Base-by-base conservation (phyloP, 2,113 vertebrate genomes). In the Synodontis membranacea region DNA sequence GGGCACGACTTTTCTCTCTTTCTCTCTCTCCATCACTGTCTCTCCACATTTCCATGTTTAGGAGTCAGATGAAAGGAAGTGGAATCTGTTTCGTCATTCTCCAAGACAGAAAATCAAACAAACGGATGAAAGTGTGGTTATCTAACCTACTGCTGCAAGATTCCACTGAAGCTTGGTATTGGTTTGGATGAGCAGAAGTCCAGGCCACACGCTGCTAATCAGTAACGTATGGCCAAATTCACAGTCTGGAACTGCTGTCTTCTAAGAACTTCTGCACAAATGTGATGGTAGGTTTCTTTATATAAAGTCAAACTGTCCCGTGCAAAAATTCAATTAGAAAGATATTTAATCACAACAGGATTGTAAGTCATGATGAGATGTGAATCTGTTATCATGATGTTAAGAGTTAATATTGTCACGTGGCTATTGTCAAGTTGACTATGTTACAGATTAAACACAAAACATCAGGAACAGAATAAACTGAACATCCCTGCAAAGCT, bases 81-180 rank as follows among this genome's bases (percentile, higher is more conserved):
- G 82, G 78, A 83, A 86, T 89, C 46, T 84, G 79, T 88, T 87
- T 89, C 87, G 86, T 92, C 86, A 84, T 17, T 70, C 81, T 92
- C 88, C 88, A 90, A 86, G 86, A 86, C 80, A 78, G 8, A 88
- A 87, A 78, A 88, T 90, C 87, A 93, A 91, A 89, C 90, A 92
- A 92, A 90, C 87, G 84, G 78, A 82, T 39, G 2, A 82, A 80
- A 48, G 64, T 62, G 54, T 84, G 46, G 88, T 86, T 89, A 64
- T 89, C 87, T 90, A 90, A 92, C 92, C 86, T 19, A 21, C 75
- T 4, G 80, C 83, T 72, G 90, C 90, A 89, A 80, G 84, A 42
- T 62, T 70, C 58, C 80, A n/a, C 39, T 12, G 23, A 25, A 50
- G 52, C 31, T 56, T 21, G 25, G 48, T 31, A 39, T 17, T 37